phyloP scores from a whole-genome alignment of 2,888 invertebrate genomes.

The Scelioninae gen. 1 region DNA sequence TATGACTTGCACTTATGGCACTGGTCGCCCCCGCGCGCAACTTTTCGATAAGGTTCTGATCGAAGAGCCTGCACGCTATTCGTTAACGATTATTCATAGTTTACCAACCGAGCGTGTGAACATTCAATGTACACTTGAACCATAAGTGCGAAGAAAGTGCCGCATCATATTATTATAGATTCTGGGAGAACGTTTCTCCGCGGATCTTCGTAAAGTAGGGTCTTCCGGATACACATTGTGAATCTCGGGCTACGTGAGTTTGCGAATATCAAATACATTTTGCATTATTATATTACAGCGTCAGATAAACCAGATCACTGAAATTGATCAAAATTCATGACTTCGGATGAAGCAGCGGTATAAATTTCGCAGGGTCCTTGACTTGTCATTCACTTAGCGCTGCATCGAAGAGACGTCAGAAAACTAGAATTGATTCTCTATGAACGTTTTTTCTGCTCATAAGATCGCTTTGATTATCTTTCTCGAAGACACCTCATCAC shows the following conservation, averaged over 20 bases:
- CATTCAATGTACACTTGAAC: slow-evolving; percentile 29
- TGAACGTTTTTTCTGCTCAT: slow-evolving; percentile 44
- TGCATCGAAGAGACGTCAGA: slow-evolving; percentile 34
- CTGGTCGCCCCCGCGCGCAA: slow-evolving; percentile 21
- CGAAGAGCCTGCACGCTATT: slow-evolving; percentile 17
- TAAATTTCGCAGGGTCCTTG: slow-evolving; percentile 60
- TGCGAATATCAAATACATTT: slow-evolving; percentile 42
- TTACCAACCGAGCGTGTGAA: slow-evolving; percentile 38
- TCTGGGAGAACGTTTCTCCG: slow-evolving; percentile 8
- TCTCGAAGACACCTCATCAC: slow-evolving; percentile 45
- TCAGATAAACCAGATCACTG: slow-evolving; percentile 22
- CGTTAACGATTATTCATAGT: slow-evolving; percentile 56
- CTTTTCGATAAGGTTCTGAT: slow-evolving; percentile 52
- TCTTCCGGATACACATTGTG: neutral
- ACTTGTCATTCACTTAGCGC: slow-evolving; percentile 60
- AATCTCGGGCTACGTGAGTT: slow-evolving; percentile 2
- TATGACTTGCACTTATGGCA: slow-evolving; percentile 52
- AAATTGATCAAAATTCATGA: slow-evolving; percentile 61
- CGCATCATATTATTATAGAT: slow-evolving; percentile 35
- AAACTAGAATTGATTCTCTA: slow-evolving; percentile 51
- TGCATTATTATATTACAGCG: slow-evolving; percentile 13
- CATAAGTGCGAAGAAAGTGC: slow-evolving; percentile 41
- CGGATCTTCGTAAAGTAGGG: neutral
- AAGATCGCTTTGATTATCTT: slow-evolving; percentile 51
- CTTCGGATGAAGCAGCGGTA: slow-evolving; percentile 25